Evolutionary conservation across 2,113 vertebrate genomes (phyloP), one percentile per base, ranked within the genome.

Genomic region (Pseudorhombus dupliciocellatus): DNA sequence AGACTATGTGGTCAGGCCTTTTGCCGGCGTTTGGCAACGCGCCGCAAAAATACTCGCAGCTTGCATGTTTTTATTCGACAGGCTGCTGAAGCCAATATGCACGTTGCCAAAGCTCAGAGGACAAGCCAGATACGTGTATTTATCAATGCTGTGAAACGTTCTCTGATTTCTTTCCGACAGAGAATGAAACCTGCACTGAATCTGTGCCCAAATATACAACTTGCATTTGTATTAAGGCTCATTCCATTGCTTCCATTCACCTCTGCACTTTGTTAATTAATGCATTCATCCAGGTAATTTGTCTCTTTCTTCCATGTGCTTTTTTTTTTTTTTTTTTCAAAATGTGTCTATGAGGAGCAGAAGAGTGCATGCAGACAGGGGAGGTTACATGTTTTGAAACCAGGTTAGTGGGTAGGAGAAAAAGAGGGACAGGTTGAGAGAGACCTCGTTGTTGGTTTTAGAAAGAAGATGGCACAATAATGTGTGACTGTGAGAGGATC

Each of bases 401-500:
- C 86, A 80, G 80, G 88, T 89, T 88, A 84, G 87, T 87, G 84
- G 84, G 83, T 76, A 85, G 87, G 73, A 80, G 79, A 83, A 83
- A 77, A 80, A 79, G 77, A 80, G 79, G 80, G 87, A 88, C 85
- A 92, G 88, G 73, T 84, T 86, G 87, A 84, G 77, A 88, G 75
- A 88, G 86, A 90, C 84, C 81, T 82, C 82, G 81, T 82, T 89
- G 81, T 87, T 90, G 83, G 70, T 80, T 88, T 90, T 78, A 77
- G 78, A 88, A 77, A 83, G 80, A 84, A 82, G 84, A 90, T 91
- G 89, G 86, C 59, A 92, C 87, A 88, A 79, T 82, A 88, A 91
- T 90, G 89, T 85, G 88, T 92, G 91, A 92, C 83, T 90, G 85
- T 91, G 86, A 89, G 84, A 89, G 90, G 91, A 88, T 90, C 88